Evolutionary conservation across 2,797 vertebrate species (phyloP), one percentile per base, ranked within the genome.

Genomic region (Anguilla anguilla): DNA sequence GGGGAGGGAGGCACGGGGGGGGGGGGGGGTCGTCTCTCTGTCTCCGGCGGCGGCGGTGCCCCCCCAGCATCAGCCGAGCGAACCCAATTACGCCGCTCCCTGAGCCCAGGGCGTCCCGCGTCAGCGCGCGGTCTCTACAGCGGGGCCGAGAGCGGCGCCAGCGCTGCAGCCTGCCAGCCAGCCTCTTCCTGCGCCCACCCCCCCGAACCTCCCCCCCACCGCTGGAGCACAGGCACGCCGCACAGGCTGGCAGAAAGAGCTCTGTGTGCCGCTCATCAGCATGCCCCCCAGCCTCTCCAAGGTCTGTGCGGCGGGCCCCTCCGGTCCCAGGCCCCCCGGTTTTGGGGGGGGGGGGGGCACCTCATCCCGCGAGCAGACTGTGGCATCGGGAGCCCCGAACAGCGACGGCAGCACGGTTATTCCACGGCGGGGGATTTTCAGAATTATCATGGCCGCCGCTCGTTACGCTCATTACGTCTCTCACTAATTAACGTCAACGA

Each of bases 211-310:
- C 6, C 10, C 51, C 5, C 49, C 3, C 59, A 1, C 92, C 93
- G 94, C 94, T 95, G 95, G 94, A 95, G 96, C 94, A 94, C 93
- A 96, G 96, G 94, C 90, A 95, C 93, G 94, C 92, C 95, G 95
- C 95, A 94, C 95, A 95, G 91, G 93, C 92, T 89, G 35, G 11
- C 92, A 93, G 93, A 93, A 13, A 39, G 35, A 51, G 25, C 19
- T 46, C 39, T 25, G 77, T 5, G 77, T 25, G 43, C 22, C 15
- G 39, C 25, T 82, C 43, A 82, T 51, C 43, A 51, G 79, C 46
- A 93, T 93, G 92, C 89, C 59, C 88, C 87, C 83, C 85, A 92
- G 90, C 90, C 51, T 86, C 88, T 88, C 89, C 91, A 90, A 87
- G n/a, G n/a, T n/a, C n/a, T n/a, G n/a, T n/a, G n/a, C n/a, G n/a